phyloP scores from a whole-genome alignment of 1,140 invertebrate genomes.

The Calosoma granatense region DNA sequence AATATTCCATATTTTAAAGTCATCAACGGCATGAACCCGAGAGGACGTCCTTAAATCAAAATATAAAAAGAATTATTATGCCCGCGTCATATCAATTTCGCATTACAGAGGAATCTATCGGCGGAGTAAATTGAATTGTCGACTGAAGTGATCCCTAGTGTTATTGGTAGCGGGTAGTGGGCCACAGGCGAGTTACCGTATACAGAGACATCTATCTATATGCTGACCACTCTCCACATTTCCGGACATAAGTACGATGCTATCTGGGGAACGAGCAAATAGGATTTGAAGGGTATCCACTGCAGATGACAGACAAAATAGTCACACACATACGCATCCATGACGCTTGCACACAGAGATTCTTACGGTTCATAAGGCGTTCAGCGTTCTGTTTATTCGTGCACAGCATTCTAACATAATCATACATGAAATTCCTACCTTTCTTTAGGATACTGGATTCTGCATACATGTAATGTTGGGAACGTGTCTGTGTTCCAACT shows the following conservation, averaged over 20 bases:
- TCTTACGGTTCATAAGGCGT: too few relatives aligned
- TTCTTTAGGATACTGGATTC: too few relatives aligned
- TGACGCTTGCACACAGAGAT: not conserved
- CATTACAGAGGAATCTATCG: slow-evolving; percentile 1
- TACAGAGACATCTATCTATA: not conserved
- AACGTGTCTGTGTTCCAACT: not conserved
- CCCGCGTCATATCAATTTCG: not conserved
- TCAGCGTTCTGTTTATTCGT: too few relatives aligned
- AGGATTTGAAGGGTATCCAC: not conserved
- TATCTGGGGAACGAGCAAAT: not conserved
- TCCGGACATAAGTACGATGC: not conserved
- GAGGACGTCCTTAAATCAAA: not conserved
- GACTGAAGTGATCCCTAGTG: not conserved
- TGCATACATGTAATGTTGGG: too few relatives aligned
- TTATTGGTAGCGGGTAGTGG: not conserved
- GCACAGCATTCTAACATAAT: too few relatives aligned
- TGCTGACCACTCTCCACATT: slow-evolving; percentile 1
- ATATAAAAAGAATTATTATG: slow-evolving; percentile 9
- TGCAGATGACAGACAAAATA: not conserved
- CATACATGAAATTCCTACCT: too few relatives aligned
- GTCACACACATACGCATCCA: not conserved
- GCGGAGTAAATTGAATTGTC: not conserved
- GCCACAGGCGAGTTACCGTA: not conserved
- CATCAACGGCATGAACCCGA: too few relatives aligned
- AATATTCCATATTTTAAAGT: too few relatives aligned